Evolutionary conservation across 2,888 invertebrate genomes (phyloP), one percentile per base, ranked within the genome.

Genomic region (Phasia obesa): DNA sequence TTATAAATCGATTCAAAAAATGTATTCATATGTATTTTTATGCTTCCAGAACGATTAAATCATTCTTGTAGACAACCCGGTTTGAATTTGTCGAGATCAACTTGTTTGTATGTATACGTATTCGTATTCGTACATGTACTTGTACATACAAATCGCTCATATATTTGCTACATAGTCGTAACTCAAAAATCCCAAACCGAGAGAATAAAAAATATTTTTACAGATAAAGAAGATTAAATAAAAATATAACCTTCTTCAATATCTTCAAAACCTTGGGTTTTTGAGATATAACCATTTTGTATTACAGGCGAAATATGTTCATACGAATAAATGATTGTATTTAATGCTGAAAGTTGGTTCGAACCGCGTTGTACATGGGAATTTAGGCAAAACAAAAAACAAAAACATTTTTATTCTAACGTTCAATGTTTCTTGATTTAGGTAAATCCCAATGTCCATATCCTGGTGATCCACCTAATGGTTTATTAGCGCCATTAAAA

Each of bases 361-460:
- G 55, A 70, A 57, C 70, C 78, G 70, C 38, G 69, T 64, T 77
- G 69, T 70, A 62, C 15, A 70, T 77, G 60, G 25, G 62, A 62
- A 15, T 19, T 57, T 21, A 19, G n/a, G 4, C 23, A 42, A 38
- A 25, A 35, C 1, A n/a, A 42, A 4, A 27, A 35, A 35, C n/a
- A 42, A 4, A 27, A 35, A 35, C n/a, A 62, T 15, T 64, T 19
- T 27, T 17, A 55, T 55, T 76, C 60, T 80, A 69, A 55, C 38
- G 47, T 25, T 21, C n/a, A 44, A 19, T 6, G 5, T 60, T 71
- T 60, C 77, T 83, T 71, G 47, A 80, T 86, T 86, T 89, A 95
- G 95, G 95, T 92, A 94, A 94, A 92, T 93, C 94, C 47, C 93
- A 94, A 87, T 95, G 95, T 90, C 94, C 94, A 25, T 95, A 95